Conservation (phyloP, 2,797 vertebrate genomes). For the Hybognathus amarus region DNA sequence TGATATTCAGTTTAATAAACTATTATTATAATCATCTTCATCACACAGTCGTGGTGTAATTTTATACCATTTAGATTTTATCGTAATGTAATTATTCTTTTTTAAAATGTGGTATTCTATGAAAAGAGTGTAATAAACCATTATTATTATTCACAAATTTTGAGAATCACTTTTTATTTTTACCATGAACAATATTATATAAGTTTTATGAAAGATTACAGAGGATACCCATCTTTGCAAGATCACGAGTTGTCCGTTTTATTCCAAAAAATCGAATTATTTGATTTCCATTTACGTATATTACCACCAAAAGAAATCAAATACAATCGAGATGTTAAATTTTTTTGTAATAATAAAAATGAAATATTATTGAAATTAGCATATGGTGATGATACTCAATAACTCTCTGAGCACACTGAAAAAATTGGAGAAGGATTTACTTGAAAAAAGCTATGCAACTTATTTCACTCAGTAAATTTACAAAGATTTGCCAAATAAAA, state of each 20-base stretch:
- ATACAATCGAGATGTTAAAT: neutral
- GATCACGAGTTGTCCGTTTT: neutral
- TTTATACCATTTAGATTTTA: too few species aligned
- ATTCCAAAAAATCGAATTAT: neutral
- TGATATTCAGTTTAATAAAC: too few species aligned
- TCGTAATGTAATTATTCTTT: too few species aligned
- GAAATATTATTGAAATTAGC: neutral
- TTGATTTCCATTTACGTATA: neutral
- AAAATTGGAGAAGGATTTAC: too few species aligned
- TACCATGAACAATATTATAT: neutral
- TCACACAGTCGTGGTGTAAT: neutral
- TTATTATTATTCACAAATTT: neutral
- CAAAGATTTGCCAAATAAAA: too few species aligned
- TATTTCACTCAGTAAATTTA: too few species aligned
- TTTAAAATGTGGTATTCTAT: too few species aligned
- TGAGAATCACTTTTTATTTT: neutral
- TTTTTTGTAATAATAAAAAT: constrained; percentile 7
- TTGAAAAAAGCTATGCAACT: too few species aligned
- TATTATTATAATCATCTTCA: neutral
- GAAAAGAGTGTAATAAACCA: too few species aligned
- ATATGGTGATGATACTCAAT: neutral
- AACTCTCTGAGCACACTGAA: neutral
- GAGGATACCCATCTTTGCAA: neutral
- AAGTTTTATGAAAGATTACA: neutral
- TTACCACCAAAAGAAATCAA: neutral